A percentile compares a stretch with the other conserved stretches of the same genome.
Conservation (phyloP, 2,888 invertebrate genomes). For the Physocephala rufipes region DNA sequence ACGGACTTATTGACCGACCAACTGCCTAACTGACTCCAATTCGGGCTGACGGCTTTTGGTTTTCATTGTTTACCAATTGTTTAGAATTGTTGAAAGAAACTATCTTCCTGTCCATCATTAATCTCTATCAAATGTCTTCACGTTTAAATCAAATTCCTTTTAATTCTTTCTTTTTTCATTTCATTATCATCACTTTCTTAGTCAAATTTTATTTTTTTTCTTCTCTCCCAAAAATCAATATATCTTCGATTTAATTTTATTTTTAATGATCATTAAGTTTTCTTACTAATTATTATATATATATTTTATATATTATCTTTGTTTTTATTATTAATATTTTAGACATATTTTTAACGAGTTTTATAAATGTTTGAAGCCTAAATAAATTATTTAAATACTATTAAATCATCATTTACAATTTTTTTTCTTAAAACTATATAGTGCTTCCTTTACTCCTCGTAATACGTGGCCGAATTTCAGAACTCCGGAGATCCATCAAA, state of each 20-base stretch:
- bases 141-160: conserved; percentile 18
- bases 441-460: not conserved
- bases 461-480: not conserved
- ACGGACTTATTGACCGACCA: too few species aligned
- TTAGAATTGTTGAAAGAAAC: not conserved
- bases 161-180: not conserved
- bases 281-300: not conserved
- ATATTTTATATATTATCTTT: too few species aligned
- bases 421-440: conserved; percentile 13
- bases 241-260: not conserved
- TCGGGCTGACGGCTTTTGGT: too few species aligned
- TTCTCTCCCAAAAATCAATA: conserved; percentile 8
- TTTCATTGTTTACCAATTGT: too few species aligned
- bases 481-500: not conserved
- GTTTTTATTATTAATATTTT: conserved; percentile 13
- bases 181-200: conserved; percentile 34
- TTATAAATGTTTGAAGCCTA: conserved; percentile 33
- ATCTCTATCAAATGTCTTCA: conserved; percentile 35
- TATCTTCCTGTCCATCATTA: conserved; percentile 3
- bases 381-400: conserved; percentile 29
- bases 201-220: conserved; percentile 42
- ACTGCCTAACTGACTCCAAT: too few species aligned
- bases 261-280: not conserved
- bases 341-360: conserved; percentile 20
- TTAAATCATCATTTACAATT: conserved; percentile 30